Evolutionary conservation across 2,113 vertebrate species (phyloP), one percentile per base, ranked within the genome.

Genomic region (Butorides virescens): DNA sequence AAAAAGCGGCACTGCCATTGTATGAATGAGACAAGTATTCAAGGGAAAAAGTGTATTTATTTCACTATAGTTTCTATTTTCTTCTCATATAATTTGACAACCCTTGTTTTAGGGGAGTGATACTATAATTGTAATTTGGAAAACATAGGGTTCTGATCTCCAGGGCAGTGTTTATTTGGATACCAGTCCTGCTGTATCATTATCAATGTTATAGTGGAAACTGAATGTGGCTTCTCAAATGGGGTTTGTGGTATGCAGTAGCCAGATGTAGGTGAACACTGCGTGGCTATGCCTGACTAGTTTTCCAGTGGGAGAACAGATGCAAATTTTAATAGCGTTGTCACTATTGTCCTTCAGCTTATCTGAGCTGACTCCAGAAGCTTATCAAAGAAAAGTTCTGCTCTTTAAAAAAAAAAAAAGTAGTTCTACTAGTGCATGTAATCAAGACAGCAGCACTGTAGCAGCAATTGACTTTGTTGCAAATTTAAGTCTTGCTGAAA

Each of bases 261-360:
- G 90, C 92, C 86, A 88, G 78, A 72, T 96, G 93, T 89, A 88
- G 94, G 77, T 91, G 91, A 95, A 91, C 55, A 5, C 67, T 77
- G 71, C 53, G 13, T 76, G 46, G 90, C 95, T 76, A 75, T 85
- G 94, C 96, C 88, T 92, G 72, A 88, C 74, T 92, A 26, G 86
- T 95, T 96, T 90, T 92, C 94, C 83, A 90, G 71, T 32, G 73
- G 88, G 94, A 96, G 74, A 96, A 86, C 86, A 96, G 95, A 91
- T 96, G 91, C 67, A 90, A 62, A 73, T 94, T 95, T 85, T 88
- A 95, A 94, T 59, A 71, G 77, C 34, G 10, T 52, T 84, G 92
- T 88, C 80, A 83, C 59, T 84, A 30, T 34, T 92, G 92, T 95
- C 93, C 94, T 96, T 95, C 92, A 96, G 53, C 68, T 88, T 92